These are phyloP conservation scores for Entelurus aequoreus DNA, from an alignment of 2,113 vertebrate genomes.

Conservation along the genomic window DNA sequence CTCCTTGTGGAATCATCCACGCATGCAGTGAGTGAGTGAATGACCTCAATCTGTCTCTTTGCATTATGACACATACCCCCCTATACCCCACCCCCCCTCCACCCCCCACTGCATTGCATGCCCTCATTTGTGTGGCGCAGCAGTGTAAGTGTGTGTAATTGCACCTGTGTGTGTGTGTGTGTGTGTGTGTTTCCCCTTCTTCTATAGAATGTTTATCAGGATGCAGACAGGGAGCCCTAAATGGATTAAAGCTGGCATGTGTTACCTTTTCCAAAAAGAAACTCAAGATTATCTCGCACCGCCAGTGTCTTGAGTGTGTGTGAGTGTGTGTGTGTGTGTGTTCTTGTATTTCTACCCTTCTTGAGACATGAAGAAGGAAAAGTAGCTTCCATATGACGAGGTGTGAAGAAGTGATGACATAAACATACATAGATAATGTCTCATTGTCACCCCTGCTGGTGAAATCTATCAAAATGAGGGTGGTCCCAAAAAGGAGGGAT, in stretches of 20 bases:
- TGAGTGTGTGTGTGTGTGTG: constrained; percentile 19
- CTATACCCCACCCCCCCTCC: constrained; percentile 25
- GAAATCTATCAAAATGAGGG: too few relatives aligned
- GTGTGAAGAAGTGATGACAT: too few relatives aligned
- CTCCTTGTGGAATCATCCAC: constrained; percentile 46
- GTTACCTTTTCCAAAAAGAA: constrained; percentile 27
- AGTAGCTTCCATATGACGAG: too few relatives aligned
- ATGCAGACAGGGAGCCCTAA: constrained; percentile 31
- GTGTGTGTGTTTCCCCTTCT: constrained; percentile 3
- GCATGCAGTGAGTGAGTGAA: constrained; percentile 40
- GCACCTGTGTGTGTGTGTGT: constrained; percentile 24
- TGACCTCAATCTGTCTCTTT: constrained; percentile 67
- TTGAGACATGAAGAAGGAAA: too few relatives aligned
- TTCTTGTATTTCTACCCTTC: too few relatives aligned
- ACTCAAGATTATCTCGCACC: constrained; percentile 40
- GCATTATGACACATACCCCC: constrained; percentile 45
- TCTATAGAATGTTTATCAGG: constrained; percentile 37
- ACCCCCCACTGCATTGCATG: constrained; percentile 19
- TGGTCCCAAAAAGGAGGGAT: too few relatives aligned
- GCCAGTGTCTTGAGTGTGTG: constrained; percentile 35
- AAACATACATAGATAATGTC: constrained; percentile 1
- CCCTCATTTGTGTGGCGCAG: constrained; percentile 19
- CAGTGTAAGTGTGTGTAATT: constrained; percentile 37
- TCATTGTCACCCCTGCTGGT: too few relatives aligned
- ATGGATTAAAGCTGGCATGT: constrained; percentile 39